Evolutionary conservation across 2,113 vertebrate genomes (phyloP), one percentile per base, ranked within the genome.

Genomic region (Pseudois nayaur): DNA sequence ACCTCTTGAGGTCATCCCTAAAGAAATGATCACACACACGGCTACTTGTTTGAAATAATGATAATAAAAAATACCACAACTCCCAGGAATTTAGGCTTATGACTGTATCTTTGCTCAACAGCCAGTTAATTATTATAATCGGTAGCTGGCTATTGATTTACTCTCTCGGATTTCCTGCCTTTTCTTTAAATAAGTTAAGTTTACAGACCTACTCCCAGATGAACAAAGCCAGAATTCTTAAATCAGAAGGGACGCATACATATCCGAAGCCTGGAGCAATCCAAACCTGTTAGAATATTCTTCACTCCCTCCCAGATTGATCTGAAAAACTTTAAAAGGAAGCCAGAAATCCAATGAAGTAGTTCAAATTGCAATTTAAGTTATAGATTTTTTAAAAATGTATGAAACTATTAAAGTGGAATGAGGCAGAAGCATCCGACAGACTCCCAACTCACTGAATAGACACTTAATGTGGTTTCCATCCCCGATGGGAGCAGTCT

Each of bases 341-440:
- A 93, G 82, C 91, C 83, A 86, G 89, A 91, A 94, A 97, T 52
- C 82, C 36, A 95, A n/a, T 21, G 71, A 89, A 94, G 89, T 71
- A 62, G 67, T 93, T 97, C 36, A 95, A 96, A 96, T 94, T 71
- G 50, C 57, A 89, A 93, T 50, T 95, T 84, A 91, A 96, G 81
- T 3, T 87, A 96, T 89, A 88, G 89, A 87, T 89, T 97, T 89
- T 89, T 0, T 3, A 96, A 97, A 94, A 94, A 93, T 67, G 8
- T 64, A 93, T 94, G 89, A 84, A 94, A 83, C 67, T 62, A 13
- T 91, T 83, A 96, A 97, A 59, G 13, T 91, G 59, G 87, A 95
- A 92, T 1, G 81, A 96, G 88, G 54, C 31, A 67, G 94, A 94
- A 83, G 31, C 60, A 95, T 78, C 86, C 43, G 17, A 81, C 10